A percentile compares a stretch with the other conserved stretches of the same genome.
Conservation (phyloP, 2,113 vertebrate species). For the Rousettus leschenaultii region DNA sequence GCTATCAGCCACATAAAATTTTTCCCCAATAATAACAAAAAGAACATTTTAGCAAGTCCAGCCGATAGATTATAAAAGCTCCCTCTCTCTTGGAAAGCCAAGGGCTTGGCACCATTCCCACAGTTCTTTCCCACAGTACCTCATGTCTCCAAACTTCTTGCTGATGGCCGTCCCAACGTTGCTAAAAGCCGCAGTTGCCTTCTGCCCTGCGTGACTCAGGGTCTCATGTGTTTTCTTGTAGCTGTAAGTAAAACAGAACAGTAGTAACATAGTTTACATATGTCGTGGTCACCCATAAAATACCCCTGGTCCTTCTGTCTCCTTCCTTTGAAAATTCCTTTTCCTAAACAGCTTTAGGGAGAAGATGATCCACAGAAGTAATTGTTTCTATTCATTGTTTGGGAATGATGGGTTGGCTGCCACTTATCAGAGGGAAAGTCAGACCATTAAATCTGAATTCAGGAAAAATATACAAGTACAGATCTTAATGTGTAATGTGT, state of each 20-base stretch:
- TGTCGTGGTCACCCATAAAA: not conserved
- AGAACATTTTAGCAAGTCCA: not conserved
- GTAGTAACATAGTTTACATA: not conserved
- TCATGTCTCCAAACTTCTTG: slow-evolving; percentile 97
- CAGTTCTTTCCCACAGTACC: slow-evolving; percentile 80
- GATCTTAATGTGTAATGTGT: not conserved
- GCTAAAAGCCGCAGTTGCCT: slow-evolving; percentile 93
- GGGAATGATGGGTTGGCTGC: not conserved
- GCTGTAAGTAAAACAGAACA: slow-evolving; percentile 77
- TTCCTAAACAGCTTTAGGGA: not conserved
- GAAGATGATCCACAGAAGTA: not conserved
- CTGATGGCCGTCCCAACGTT: slow-evolving; percentile 93
- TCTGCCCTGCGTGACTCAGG: slow-evolving; percentile 94
- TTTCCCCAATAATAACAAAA: not conserved
- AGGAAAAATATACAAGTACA: not conserved
- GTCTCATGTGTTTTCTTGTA: slow-evolving; percentile 98
- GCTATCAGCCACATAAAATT: not conserved
- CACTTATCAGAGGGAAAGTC: not conserved
- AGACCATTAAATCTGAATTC: not conserved
- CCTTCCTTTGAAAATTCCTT: not conserved
- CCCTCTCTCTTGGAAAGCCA: slow-evolving; percentile 10
- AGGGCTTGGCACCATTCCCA: not conserved
- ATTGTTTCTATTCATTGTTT: not conserved
- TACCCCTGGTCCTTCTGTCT: not conserved
- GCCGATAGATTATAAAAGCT: not conserved